Evolutionary conservation across 2,113 vertebrate species (phyloP).

Genomic region (Piprites chloris): DNA sequence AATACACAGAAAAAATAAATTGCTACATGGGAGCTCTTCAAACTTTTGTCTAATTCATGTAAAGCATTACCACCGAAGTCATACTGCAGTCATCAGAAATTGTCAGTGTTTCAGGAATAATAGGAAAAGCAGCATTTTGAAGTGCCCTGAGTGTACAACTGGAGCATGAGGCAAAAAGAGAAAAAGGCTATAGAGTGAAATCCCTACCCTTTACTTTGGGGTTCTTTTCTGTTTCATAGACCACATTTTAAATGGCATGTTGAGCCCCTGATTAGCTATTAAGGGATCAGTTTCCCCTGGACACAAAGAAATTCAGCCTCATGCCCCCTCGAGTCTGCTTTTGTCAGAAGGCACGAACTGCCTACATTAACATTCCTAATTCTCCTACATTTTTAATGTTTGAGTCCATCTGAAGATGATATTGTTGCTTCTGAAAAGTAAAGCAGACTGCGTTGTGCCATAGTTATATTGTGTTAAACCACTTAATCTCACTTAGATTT

Average conservation of each 20-base stretch:
- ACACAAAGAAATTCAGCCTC: neutral
- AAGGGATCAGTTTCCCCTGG: neutral
- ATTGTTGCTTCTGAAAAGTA: neutral
- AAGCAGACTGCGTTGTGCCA: neutral
- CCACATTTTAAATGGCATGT: neutral
- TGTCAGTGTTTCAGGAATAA: neutral
- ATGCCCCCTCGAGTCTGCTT: neutral
- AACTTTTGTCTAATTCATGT: neutral
- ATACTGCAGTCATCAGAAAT: neutral
- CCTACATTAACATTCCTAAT: neutral
- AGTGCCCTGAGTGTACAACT: neutral
- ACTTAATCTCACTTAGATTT: neutral
- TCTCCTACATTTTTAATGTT: conserved; percentile 26
- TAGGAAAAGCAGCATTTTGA: neutral
- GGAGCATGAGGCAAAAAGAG: neutral
- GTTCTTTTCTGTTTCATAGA: neutral
- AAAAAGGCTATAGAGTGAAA: neutral
- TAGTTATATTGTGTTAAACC: neutral
- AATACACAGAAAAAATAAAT: neutral
- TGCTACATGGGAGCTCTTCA: neutral
- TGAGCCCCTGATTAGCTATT: neutral
- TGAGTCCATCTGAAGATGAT: neutral
- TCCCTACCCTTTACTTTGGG: neutral
- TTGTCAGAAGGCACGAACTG: neutral
- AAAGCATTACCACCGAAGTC: neutral